Evolutionary conservation across 2,888 invertebrate species (phyloP).

Genomic region (Acanthosepion esculentum): DNA sequence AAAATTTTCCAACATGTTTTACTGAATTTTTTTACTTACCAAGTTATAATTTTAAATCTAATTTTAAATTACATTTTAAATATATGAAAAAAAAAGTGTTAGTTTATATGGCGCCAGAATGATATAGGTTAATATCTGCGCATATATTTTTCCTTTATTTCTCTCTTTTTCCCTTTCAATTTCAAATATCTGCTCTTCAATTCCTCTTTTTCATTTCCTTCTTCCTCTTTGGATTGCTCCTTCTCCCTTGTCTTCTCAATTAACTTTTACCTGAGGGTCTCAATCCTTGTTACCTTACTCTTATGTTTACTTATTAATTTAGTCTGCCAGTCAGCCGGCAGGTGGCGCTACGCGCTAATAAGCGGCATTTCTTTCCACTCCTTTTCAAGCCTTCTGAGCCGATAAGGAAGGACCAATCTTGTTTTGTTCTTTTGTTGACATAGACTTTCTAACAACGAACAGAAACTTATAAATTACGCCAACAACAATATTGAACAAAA

Average conservation of each 20-base stretch:
- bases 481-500: neutral
- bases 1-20: too few relatives aligned
- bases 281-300: neutral
- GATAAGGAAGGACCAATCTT: neutral
- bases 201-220: too few relatives aligned
- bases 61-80: too few relatives aligned
- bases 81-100: too few relatives aligned
- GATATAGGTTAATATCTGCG: too few relatives aligned
- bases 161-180: too few relatives aligned
- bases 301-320: neutral
- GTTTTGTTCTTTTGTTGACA: neutral
- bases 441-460: neutral
- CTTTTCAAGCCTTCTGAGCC: neutral
- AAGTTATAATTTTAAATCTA: too few relatives aligned
- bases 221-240: too few relatives aligned
- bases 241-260: neutral
- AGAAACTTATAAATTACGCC: neutral
- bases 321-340: neutral
- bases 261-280: neutral
- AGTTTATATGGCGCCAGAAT: too few relatives aligned
- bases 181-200: too few relatives aligned
- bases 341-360: conserved; percentile 17
- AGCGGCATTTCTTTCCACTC: neutral
- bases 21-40: too few relatives aligned
- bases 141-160: too few relatives aligned